Evolutionary conservation across 1,140 invertebrate genomes (phyloP), one percentile per base, ranked within the genome.

Genomic region (Hormaphis cornu): DNA sequence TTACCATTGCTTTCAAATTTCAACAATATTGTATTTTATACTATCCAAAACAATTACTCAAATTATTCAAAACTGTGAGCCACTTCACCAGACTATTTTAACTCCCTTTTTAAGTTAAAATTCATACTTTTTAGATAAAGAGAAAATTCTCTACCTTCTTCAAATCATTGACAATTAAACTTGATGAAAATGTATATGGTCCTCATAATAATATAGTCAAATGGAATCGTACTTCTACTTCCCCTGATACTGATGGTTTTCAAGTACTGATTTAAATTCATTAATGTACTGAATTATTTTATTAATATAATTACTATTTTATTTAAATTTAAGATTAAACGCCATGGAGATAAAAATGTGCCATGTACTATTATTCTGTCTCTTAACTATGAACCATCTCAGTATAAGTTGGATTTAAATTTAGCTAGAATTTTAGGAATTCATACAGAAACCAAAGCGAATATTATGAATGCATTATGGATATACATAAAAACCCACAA

Each of bases 61-160:
- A n/a, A n/a, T n/a, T n/a, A n/a, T n/a, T n/a, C n/a, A n/a, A n/a
- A n/a, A n/a, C n/a, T n/a, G n/a, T n/a, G n/a, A n/a, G n/a, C n/a
- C n/a, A n/a, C n/a, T n/a, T n/a, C n/a, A n/a, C n/a, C n/a, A n/a
- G n/a, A n/a, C n/a, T n/a, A n/a, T n/a, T n/a, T n/a, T n/a, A n/a
- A n/a, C n/a, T n/a, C n/a, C n/a, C n/a, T n/a, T n/a, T n/a, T n/a
- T n/a, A n/a, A n/a, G n/a, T n/a, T n/a, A n/a, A n/a, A n/a, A n/a
- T n/a, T n/a, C n/a, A n/a, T n/a, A 28, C 35, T 24, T 73, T 72
- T 54, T 82, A 91, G 86, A 84, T 93, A 30, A 99, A 99, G 77
- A 82, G 95, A 70, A 99, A 99, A 79, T 99, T 99, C 81, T 99
- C 97, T 5, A 98, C 95, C 0, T 99, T 99, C 80, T 99, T 99